A percentile compares a stretch with the other conserved stretches of the same genome.
These are phyloP conservation scores for Pandemis heparana DNA, from an alignment of 2,888 invertebrate genomes.

Conservation along the genomic window DNA sequence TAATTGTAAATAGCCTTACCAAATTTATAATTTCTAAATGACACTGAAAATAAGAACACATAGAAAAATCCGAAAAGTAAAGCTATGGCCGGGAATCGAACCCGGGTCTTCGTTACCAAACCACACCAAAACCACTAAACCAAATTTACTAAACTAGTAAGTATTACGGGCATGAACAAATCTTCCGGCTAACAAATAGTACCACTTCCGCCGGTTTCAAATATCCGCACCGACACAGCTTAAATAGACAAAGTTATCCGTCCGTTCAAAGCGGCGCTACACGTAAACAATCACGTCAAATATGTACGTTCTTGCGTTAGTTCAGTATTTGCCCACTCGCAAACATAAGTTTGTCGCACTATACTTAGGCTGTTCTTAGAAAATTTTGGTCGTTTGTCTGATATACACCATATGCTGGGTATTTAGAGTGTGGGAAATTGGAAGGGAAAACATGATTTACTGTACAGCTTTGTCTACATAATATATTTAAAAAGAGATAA, in stretches of 20 bases:
- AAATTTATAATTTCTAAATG: too few relatives aligned
- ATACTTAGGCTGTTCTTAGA: conserved; percentile 33
- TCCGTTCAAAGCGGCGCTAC: conserved; percentile 12
- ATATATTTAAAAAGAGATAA: too few relatives aligned
- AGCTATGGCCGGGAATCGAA: too few relatives aligned
- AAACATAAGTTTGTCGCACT: conserved; percentile 22
- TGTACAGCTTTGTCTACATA: background rate
- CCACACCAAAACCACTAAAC: too few relatives aligned
- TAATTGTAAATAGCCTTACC: too few relatives aligned
- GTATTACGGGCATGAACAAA: background rate
- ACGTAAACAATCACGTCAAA: conserved; percentile 7
- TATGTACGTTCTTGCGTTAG: background rate
- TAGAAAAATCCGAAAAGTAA: too few relatives aligned
- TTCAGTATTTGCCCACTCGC: conserved; percentile 7
- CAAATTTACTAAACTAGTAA: too few relatives aligned
- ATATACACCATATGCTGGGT: conserved; percentile 31
- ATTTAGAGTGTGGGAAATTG: conserved; percentile 20
- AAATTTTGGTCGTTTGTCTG: conserved; percentile 35
- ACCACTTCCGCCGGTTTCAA: conserved; percentile 36
- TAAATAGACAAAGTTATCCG: conserved; percentile 25
- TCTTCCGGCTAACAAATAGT: background rate
- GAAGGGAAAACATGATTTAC: background rate
- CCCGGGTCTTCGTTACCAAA: too few relatives aligned
- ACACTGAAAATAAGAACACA: too few relatives aligned
- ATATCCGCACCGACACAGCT: conserved; percentile 35